These are phyloP conservation scores for Drosophila littoralis DNA, from an alignment of 1,140 invertebrate genomes.

Conservation along the genomic window DNA sequence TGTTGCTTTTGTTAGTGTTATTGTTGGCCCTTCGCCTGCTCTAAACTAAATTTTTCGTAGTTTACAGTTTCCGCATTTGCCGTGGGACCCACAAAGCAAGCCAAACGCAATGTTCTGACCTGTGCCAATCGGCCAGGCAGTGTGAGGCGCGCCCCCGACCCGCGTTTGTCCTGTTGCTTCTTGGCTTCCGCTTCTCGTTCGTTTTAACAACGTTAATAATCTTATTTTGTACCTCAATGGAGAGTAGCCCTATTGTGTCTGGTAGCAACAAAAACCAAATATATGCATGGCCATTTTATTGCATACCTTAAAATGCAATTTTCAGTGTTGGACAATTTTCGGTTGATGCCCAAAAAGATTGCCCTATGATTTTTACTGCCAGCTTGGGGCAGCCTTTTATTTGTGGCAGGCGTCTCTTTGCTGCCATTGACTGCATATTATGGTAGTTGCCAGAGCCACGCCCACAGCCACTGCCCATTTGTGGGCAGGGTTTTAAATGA, in stretches of 20 bases:
- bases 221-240: constrained; percentile 80
- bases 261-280: constrained; percentile 38
- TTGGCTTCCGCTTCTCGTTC: constrained; percentile 63
- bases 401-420: constrained; percentile 27
- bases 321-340: constrained; percentile 53
- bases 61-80: constrained; percentile 74
- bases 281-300: constrained; percentile 73
- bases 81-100: constrained; percentile 17
- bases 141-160: background rate
- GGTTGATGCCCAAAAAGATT: constrained; percentile 20
- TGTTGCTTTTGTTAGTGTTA: constrained; percentile 29
- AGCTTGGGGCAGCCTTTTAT: constrained; percentile 7
- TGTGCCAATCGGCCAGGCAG: constrained; percentile 52
- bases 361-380: constrained; percentile 24
- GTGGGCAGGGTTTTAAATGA: constrained; percentile 57
- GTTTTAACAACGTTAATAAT: constrained; percentile 81
- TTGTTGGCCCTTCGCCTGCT: constrained; percentile 43
- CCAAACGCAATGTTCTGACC: constrained; percentile 30
- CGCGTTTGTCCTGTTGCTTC: constrained; percentile 28
- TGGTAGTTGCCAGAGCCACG: constrained; percentile 14
- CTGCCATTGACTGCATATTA: constrained; percentile 44
- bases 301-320: constrained; percentile 77
- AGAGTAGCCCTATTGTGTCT: constrained; percentile 51
- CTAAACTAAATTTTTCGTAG: constrained; percentile 70
- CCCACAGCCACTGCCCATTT: constrained; percentile 33